Conservation (phyloP, 2,888 invertebrate species). For the Pristionchus arcanus region DNA sequence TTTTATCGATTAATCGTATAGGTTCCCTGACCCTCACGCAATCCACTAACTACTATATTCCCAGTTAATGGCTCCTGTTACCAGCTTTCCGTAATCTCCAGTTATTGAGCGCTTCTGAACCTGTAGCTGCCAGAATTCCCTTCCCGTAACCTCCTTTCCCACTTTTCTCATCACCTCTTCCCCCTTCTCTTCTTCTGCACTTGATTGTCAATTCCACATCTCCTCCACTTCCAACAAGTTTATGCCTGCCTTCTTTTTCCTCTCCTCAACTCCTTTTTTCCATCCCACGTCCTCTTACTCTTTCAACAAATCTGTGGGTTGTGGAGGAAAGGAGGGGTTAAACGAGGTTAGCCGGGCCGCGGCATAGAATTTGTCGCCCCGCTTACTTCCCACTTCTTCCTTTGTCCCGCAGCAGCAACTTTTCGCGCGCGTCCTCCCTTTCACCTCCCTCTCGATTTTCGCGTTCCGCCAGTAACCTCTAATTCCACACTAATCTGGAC, state of each 20-base stretch:
- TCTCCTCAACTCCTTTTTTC: background rate
- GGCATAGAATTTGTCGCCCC: background rate
- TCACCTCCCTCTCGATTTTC: background rate
- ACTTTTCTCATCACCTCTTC: background rate
- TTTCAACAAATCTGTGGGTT: constrained; percentile 22
- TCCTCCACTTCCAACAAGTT: background rate
- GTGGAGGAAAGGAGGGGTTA: background rate
- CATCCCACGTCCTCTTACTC: constrained; percentile 1
- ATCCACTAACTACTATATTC: too few relatives aligned
- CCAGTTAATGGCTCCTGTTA: too few relatives aligned
- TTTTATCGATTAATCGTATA: background rate
- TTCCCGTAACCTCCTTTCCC: background rate
- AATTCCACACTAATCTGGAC: background rate
- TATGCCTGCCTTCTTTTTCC: background rate
- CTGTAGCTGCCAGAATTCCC: background rate
- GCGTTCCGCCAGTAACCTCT: constrained; percentile 12
- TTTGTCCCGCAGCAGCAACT: background rate
- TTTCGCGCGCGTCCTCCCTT: background rate
- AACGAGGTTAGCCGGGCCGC: constrained; percentile 23
- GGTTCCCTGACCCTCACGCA: too few relatives aligned
- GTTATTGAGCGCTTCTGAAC: background rate
- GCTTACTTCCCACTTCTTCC: background rate
- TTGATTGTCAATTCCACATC: background rate
- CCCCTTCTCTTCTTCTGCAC: background rate
- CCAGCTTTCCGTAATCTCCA: background rate